A percentile compares a stretch with the other conserved stretches of the same genome.
These are phyloP conservation scores for Bruchidius siliquastri DNA, from an alignment of 2,888 invertebrate species.

Conservation along the genomic window DNA sequence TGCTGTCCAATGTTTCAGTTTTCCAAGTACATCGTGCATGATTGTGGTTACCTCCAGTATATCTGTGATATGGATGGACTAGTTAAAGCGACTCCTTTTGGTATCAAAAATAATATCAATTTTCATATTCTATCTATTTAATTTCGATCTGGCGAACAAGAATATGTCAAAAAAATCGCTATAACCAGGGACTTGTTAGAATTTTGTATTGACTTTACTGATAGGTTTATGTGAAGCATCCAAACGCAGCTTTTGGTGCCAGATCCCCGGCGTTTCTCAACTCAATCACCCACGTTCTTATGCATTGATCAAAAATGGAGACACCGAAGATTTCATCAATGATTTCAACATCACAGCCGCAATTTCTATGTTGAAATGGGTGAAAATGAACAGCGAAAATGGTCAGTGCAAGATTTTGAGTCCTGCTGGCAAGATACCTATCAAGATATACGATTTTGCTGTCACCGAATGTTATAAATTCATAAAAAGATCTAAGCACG, in stretches of 20 bases:
- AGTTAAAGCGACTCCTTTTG: no score
- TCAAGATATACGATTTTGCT: constrained; percentile 60
- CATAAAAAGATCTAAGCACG: constrained; percentile 55
- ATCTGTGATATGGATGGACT: no score
- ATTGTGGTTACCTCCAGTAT: no score
- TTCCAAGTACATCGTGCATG: no score
- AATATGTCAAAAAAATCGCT: no score
- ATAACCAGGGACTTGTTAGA: no score
- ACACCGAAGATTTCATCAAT: constrained; percentile 56
- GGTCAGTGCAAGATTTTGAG: constrained; percentile 46
- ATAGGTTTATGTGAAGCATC: constrained; percentile 50
- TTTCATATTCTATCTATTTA: no score
- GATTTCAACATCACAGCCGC: constrained; percentile 79
- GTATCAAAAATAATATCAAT: no score
- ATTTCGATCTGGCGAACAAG: no score
- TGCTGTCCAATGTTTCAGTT: no score
- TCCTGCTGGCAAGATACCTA: constrained; percentile 52
- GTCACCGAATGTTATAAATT: constrained; percentile 65
- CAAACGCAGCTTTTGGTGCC: constrained; percentile 61
- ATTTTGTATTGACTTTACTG: not conserved
- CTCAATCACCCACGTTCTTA: constrained; percentile 71
- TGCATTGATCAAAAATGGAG: constrained; percentile 54
- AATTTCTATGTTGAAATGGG: constrained; percentile 67
- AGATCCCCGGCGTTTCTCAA: constrained; percentile 56
- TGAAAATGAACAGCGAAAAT: constrained; percentile 37